phyloP scores from a whole-genome alignment of 2,888 invertebrate genomes.

The Erebia epiphron region DNA sequence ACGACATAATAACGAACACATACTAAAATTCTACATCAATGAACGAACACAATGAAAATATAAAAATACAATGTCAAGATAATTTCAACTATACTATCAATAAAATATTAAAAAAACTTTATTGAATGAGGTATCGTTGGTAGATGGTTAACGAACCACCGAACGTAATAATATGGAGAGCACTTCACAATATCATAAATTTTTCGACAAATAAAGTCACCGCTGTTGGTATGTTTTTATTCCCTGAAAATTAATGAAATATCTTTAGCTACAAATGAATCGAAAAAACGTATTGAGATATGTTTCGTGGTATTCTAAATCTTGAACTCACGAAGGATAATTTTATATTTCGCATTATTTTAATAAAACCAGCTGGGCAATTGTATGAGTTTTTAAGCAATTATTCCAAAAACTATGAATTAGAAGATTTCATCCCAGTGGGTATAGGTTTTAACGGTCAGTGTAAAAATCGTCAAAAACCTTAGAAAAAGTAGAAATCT shows the following conservation, averaged over 20 bases:
- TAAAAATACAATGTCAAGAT: neutral
- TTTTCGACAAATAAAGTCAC: neutral
- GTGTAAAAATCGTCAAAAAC: too few relatives aligned
- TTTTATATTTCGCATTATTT: too few relatives aligned
- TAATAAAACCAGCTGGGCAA: too few relatives aligned
- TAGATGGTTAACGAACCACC: neutral
- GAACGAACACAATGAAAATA: too few relatives aligned
- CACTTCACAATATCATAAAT: neutral
- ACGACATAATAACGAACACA: too few relatives aligned
- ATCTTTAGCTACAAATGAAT: neutral
- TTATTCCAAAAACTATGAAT: too few relatives aligned
- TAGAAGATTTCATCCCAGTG: too few relatives aligned
- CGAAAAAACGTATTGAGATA: neutral
- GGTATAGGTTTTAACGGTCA: too few relatives aligned
- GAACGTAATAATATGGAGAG: conserved; percentile 1
- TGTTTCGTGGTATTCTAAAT: neutral
- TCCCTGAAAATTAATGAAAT: neutral
- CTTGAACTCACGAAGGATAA: neutral
- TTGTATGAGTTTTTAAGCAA: too few relatives aligned
- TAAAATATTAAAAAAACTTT: neutral
- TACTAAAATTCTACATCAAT: too few relatives aligned
- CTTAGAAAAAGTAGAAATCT: too few relatives aligned
- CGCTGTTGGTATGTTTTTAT: neutral
- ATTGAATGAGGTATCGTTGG: neutral
- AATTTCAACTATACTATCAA: neutral